phyloP scores from a whole-genome alignment of 2,113 vertebrate genomes.

The Oryzias celebensis region DNA sequence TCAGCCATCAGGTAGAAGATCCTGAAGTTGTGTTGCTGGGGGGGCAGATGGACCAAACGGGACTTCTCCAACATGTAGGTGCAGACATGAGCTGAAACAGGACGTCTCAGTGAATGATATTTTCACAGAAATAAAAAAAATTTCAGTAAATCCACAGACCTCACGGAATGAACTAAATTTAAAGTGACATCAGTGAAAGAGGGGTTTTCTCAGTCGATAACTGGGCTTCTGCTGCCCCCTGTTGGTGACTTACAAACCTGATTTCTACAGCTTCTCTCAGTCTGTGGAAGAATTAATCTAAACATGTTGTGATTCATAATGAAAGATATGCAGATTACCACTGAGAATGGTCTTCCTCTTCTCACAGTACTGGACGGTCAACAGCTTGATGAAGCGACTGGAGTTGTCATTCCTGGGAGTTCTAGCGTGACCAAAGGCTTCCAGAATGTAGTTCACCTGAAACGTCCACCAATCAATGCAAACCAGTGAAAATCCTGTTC shows the following conservation, averaged over 20 bases:
- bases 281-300: not conserved
- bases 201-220: not conserved
- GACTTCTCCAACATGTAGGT: slow-evolving; percentile 93
- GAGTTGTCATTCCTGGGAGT: slow-evolving; percentile 84
- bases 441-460: slow-evolving; percentile 87
- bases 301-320: not conserved
- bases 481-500: too few relatives aligned
- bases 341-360: slow-evolving; percentile 79
- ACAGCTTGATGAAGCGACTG: slow-evolving; percentile 89
- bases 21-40: slow-evolving; percentile 86
- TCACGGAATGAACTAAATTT: slow-evolving; percentile 18
- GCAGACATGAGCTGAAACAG: slow-evolving; percentile 63
- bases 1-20: slow-evolving; percentile 91
- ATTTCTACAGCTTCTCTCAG: not conserved
- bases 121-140: too few relatives aligned
- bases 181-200: slow-evolving; percentile 14
- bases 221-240: slow-evolving; percentile 53
- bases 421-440: slow-evolving; percentile 92
- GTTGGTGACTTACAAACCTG: slow-evolving; percentile 21
- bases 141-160: not conserved
- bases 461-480: slow-evolving; percentile 7
- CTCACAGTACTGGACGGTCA: slow-evolving; percentile 89
- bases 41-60: slow-evolving; percentile 77
- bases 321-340: slow-evolving; percentile 72
- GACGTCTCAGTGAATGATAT: not conserved